Evolutionary conservation across 2,888 invertebrate species (phyloP).

Genomic region (Pegoplata infirma): DNA sequence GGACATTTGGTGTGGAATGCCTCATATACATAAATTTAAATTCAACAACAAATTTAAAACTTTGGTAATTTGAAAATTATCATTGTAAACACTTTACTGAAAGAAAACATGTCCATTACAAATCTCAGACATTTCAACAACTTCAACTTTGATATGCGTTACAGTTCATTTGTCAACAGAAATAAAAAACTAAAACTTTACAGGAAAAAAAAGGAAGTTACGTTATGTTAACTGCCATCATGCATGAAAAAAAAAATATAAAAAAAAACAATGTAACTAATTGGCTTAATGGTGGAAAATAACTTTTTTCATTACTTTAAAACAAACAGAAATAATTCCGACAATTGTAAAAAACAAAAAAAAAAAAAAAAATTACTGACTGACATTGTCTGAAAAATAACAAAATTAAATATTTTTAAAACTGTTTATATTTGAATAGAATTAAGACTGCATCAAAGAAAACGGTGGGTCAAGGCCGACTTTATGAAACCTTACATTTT

Average conservation of each 20-base stretch:
- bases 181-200: slow-evolving; percentile 30
- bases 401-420: no score
- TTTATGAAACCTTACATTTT: no score
- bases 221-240: background rate
- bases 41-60: no score
- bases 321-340: background rate
- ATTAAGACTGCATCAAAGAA: no score
- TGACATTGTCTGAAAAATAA: slow-evolving; percentile 23
- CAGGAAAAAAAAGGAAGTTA: background rate
- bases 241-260: background rate
- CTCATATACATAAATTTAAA: no score
- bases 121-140: slow-evolving; percentile 13
- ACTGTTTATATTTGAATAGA: no score
- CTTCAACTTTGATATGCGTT: slow-evolving; percentile 19
- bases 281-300: slow-evolving; percentile 47
- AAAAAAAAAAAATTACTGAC: background rate
- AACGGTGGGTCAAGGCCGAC: no score
- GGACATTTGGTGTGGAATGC: no score
- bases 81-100: no score
- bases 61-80: no score
- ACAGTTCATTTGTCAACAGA: slow-evolving; percentile 54
- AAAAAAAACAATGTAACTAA: slow-evolving; percentile 38
- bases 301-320: slow-evolving; percentile 27
- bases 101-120: slow-evolving; percentile 11
- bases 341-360: background rate